Evolutionary conservation across 2,113 vertebrate species (phyloP), one percentile per base, ranked within the genome.

Genomic region (Ophthalmolycus amberensis): DNA sequence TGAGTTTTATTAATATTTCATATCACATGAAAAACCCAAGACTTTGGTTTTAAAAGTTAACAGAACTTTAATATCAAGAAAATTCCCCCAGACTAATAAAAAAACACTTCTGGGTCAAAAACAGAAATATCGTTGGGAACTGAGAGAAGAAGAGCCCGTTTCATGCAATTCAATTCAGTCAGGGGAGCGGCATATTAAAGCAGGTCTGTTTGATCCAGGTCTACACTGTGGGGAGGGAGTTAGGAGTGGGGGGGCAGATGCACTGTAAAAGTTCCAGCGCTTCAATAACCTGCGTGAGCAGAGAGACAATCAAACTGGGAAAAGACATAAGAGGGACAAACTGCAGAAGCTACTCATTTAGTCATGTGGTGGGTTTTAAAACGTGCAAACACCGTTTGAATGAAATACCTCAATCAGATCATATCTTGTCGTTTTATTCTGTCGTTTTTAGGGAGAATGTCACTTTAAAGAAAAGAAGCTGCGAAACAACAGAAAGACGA

Each of bases 61-160:
- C 40, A 83, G 20, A 84, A 59, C 18, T 77, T 81, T 73, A 87
- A 79, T 80, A 85, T 34, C 79, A 25, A 29, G 6, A 22, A 74
- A 52, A 76, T 34, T 34, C 16, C 16, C 6, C 29, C 14, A 4
- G 40, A 75, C 37, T 74, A 75, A 83, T 84, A 76, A 79, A 75
- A 79, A 70, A 54, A 40, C 44, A 72, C 54, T 54, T 50, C 40
- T 70, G 73, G 72, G 52, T 85, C 65, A 34, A 32, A 76, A 81
- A 62, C 48, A 37, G n/a, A 44, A 67, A 52, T 50, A 63, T 46
- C 44, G 63, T 18, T 50, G 65, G 27, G 48, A 70, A n/a, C 37
- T 16, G 64, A 34, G 6, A 34, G 56, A 72, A 76, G 54, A 66
- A 18, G 37, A 44, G 9, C 64, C 52, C 38, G 25, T 71, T 66